Conservation (phyloP, 2,888 invertebrate genomes). For the Sphinx pinastri region DNA sequence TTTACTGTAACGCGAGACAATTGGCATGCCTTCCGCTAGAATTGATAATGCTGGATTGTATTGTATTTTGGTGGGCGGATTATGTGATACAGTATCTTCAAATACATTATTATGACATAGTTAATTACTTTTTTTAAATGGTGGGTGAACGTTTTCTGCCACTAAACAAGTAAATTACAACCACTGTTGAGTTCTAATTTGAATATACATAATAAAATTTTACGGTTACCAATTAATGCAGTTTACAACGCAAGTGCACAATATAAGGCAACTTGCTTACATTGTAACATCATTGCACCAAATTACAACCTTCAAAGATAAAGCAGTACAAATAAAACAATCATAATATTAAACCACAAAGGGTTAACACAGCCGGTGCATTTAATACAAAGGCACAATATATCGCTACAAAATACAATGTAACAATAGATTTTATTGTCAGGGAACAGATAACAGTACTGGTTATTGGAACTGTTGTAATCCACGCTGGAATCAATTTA, state of each 20-base stretch:
- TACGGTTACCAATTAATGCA: neutral
- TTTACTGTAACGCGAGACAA: conserved; percentile 36
- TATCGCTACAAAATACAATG: conserved; percentile 60
- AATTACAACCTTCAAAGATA: conserved; percentile 11
- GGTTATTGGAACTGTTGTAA: conserved; percentile 58
- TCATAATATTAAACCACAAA: conserved; percentile 39
- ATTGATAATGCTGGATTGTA: neutral
- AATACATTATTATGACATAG: neutral
- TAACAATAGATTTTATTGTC: conserved; percentile 64
- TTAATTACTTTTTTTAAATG: too few relatives aligned
- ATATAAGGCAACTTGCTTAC: neutral
- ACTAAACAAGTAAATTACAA: too few relatives aligned
- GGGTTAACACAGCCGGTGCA: conserved; percentile 33
- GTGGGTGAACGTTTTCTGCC: too few relatives aligned
- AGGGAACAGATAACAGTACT: conserved; percentile 55
- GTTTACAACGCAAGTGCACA: neutral
- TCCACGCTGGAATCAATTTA: conserved; percentile 66
- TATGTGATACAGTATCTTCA: neutral
- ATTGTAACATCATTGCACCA: conserved; percentile 5
- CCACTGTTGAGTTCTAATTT: too few relatives aligned
- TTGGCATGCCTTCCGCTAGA: conserved; percentile 14
- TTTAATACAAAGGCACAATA: conserved; percentile 49
- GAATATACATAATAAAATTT: too few relatives aligned
- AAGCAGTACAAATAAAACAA: conserved; percentile 26
- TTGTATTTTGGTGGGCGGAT: neutral